phyloP scores from a whole-genome alignment of 2,797 vertebrate species.

The Champsocephalus esox region DNA sequence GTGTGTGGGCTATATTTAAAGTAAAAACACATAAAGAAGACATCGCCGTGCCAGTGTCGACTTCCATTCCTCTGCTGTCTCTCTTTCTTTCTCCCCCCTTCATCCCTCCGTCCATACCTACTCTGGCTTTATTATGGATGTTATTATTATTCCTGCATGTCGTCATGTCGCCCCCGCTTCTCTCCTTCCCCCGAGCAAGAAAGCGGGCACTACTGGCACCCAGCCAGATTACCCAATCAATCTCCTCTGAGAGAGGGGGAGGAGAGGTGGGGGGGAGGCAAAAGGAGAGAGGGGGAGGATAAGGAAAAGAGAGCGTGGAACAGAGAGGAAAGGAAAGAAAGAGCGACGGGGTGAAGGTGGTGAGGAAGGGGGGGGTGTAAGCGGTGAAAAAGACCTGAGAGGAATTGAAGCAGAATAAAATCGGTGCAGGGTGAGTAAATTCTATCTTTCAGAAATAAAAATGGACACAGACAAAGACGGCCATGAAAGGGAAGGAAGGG shows the following conservation, averaged over 20 bases:
- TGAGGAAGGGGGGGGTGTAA: background rate
- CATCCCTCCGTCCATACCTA: slow-evolving; percentile 68
- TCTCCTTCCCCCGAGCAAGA: slow-evolving; percentile 80
- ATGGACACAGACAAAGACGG: slow-evolving; percentile 50
- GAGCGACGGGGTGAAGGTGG: slow-evolving; percentile 12
- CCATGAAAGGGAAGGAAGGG: slow-evolving; percentile 32
- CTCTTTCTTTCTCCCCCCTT: slow-evolving; percentile 5
- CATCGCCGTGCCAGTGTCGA: slow-evolving; percentile 50
- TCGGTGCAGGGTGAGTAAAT: slow-evolving; percentile 62
- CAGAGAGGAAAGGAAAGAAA: slow-evolving; percentile 59
- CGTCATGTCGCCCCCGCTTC: slow-evolving; percentile 80
- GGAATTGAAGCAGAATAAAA: slow-evolving; percentile 61
- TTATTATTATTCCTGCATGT: slow-evolving; percentile 83
- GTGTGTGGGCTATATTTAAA: slow-evolving; percentile 65
- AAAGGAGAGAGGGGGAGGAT: slow-evolving; percentile 54
- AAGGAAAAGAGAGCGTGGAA: slow-evolving; percentile 60
- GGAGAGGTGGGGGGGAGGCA: slow-evolving; percentile 24
- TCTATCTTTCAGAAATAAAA: slow-evolving; percentile 30
- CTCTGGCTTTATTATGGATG: slow-evolving; percentile 77
- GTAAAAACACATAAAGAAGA: slow-evolving; percentile 47
- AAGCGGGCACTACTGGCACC: slow-evolving; percentile 82
- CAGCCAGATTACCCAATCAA: slow-evolving; percentile 86
- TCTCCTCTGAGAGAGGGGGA: slow-evolving; percentile 75
- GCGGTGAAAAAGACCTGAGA: slow-evolving; percentile 65
- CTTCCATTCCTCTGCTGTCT: slow-evolving; percentile 41